Evolutionary conservation across 2,888 invertebrate genomes (phyloP), one percentile per base, ranked within the genome.

Genomic region (Taenaris catops): DNA sequence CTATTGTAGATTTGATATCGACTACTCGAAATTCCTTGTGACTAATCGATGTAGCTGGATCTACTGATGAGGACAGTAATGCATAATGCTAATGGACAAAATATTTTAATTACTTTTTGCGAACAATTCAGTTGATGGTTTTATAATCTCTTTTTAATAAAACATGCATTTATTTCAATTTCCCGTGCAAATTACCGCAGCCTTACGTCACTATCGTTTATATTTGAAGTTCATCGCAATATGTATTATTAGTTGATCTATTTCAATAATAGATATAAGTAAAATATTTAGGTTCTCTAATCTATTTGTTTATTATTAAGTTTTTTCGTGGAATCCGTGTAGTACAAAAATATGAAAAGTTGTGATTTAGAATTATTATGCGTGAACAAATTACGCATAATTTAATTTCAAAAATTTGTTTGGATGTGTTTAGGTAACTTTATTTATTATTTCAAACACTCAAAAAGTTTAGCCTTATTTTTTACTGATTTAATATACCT

Each of bases 11-110:
- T 32, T 55, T 84, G 41, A 48, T 84, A 18, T 57, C 75, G 1
- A 74, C 70, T 1, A 68, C 73, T 1, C 67, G 61, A 39, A 72
- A 71, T 1, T 38, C 57, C 1, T 41, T 83, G 61, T 86, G 78
- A 84, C 75, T 78, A 52, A 21, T 55, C 24, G 47, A 63, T 10
- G 33, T 73, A 1, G 37, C 48, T 1, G 67, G 64, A 6, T 69
- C 75, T 1, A 59, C 58, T 7, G 57, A 55, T 42, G 69, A 67
- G n/a, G 69, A 72, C 20, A 81, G 83, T 45, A 48, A 46, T 23
- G 76, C 70, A 1, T 80, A 62, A 53, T 5, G 14, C 14, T 14
- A 8, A n/a, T n/a, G n/a, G 2, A 2, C 14, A 14, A 14, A 14
- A 14, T 14, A 14, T 14, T 14, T 9, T 23, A 23, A 23, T 24